These are phyloP conservation scores for Cliona cf. orientalis DNA, from an alignment of 37 sponge, comb jelly and placozoan genomes.

Conservation along the genomic window DNA sequence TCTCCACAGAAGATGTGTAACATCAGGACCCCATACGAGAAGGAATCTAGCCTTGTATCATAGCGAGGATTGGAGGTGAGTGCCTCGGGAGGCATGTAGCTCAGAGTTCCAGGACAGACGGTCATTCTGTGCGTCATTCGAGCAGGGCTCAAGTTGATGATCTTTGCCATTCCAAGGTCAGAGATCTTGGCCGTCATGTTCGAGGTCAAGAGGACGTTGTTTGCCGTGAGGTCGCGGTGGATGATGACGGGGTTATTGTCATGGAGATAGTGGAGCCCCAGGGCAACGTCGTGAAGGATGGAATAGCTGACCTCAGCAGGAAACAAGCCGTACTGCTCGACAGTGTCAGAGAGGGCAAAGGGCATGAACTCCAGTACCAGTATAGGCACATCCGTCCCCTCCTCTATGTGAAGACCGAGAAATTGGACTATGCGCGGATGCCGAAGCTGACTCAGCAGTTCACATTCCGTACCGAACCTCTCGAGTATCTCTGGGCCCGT, in stretches of 20 bases:
- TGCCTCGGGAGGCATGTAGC: constrained; percentile 78
- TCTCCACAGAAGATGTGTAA: constrained; percentile 64
- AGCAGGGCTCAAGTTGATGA: constrained; percentile 51
- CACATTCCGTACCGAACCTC: constrained; percentile 52
- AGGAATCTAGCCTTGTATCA: constrained; percentile 58
- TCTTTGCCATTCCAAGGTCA: constrained; percentile 66
- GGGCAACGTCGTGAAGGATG: constrained; percentile 56
- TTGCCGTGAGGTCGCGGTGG: constrained; percentile 69
- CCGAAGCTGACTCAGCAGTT: constrained; percentile 53
- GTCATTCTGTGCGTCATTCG: constrained; percentile 37
- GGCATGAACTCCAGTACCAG: constrained; percentile 62
- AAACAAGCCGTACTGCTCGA: constrained; percentile 43
- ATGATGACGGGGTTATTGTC: constrained; percentile 45
- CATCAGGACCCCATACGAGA: constrained; percentile 66
- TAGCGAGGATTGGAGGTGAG: constrained; percentile 40
- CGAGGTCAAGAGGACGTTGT: constrained; percentile 57
- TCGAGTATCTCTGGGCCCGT: constrained; percentile 53
- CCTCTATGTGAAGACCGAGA: constrained; percentile 46
- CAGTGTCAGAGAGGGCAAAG: constrained; percentile 55
- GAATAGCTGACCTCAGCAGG: constrained; percentile 48
- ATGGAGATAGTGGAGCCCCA: constrained; percentile 62
- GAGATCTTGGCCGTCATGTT: constrained; percentile 62
- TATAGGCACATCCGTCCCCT: constrained; percentile 38
- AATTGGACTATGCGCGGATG: constrained; percentile 60
- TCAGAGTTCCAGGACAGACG: constrained; percentile 50